These are phyloP conservation scores for Ornithoptera alexandrae DNA, from an alignment of 2,888 invertebrate species.

Conservation along the genomic window DNA sequence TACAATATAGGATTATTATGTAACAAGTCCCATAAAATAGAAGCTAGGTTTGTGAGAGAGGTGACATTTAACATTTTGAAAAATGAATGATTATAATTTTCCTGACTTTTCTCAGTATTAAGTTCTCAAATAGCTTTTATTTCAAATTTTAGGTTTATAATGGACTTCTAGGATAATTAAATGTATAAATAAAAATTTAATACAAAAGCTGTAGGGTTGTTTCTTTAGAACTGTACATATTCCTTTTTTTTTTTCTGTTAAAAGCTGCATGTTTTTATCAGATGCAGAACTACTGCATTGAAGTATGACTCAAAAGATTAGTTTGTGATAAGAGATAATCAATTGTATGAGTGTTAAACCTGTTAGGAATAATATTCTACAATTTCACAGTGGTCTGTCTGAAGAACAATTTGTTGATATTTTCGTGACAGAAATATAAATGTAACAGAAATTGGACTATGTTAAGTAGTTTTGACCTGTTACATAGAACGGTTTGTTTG, in stretches of 20 bases:
- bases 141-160: slow-evolving; percentile 58
- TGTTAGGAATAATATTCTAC: background rate
- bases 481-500: background rate
- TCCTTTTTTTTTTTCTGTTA: slow-evolving; percentile 46
- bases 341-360: background rate
- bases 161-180: slow-evolving; percentile 61
- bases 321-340: background rate
- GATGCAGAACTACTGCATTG: slow-evolving; percentile 8
- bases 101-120: slow-evolving; percentile 74
- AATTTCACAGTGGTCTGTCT: background rate
- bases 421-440: too few relatives aligned
- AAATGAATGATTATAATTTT: slow-evolving; percentile 55
- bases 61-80: slow-evolving; percentile 50
- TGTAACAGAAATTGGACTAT: background rate
- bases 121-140: slow-evolving; percentile 73
- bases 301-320: background rate
- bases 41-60: slow-evolving; percentile 62
- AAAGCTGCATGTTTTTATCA: slow-evolving; percentile 2
- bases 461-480: background rate
- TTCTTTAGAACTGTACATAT: slow-evolving; percentile 75
- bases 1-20: slow-evolving; percentile 73
- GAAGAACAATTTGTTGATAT: background rate
- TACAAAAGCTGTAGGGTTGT: slow-evolving; percentile 73
- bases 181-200: slow-evolving; percentile 69
- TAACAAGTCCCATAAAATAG: slow-evolving; percentile 61